phyloP scores from a whole-genome alignment of 2,113 vertebrate species.

The Tor tambroides region DNA sequence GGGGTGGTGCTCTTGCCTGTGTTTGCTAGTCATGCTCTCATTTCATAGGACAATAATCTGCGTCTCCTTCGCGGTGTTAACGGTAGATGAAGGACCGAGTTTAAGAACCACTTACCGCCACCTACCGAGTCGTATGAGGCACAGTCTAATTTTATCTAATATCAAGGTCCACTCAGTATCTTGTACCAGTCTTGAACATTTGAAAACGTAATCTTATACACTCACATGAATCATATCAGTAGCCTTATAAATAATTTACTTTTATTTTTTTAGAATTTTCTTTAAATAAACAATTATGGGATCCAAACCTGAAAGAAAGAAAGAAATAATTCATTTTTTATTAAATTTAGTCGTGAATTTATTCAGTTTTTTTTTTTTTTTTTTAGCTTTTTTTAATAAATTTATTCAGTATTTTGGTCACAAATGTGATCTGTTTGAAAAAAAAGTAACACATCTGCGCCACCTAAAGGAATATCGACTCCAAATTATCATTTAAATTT shows the following conservation, averaged over 20 bases:
- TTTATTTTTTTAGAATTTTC: too few relatives aligned
- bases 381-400: background rate
- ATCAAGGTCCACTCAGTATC: background rate
- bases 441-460: background rate
- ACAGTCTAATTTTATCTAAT: background rate
- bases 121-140: background rate
- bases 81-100: background rate
- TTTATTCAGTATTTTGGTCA: background rate
- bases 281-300: background rate
- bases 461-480: background rate
- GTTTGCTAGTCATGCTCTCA: slow-evolving; percentile 39
- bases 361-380: background rate
- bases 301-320: background rate
- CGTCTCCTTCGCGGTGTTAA: slow-evolving; percentile 26
- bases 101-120: background rate
- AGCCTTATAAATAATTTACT: background rate
- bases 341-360: background rate
- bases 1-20: slow-evolving; percentile 39
- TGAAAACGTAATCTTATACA: background rate
- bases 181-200: too few relatives aligned
- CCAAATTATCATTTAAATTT: background rate
- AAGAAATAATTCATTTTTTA: too few relatives aligned
- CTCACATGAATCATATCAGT: background rate
- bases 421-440: background rate
- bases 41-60: slow-evolving; percentile 43